Base-by-base conservation (phyloP, 2,113 vertebrate genomes). In the Dryoscopus gambensis region DNA sequence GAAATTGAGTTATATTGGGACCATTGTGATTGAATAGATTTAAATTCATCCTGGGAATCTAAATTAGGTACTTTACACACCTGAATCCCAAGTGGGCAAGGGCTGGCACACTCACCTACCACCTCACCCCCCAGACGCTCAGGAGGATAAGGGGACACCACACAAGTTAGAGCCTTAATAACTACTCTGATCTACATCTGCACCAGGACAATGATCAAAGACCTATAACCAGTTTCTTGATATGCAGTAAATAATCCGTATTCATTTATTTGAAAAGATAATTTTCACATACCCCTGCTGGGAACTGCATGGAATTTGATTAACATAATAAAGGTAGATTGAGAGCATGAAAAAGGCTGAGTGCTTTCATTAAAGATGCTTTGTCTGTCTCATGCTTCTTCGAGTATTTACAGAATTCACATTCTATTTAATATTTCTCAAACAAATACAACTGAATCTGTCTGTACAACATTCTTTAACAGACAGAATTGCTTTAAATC, bases 291-390 rank as follows among this genome's bases (percentile, higher is more conserved):
- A 65, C 1, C 23, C 79, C 76, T 82, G 68, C 60, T 88, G 88
- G 90, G 85, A 90, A 52, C 30, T 21, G 56, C 46, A 65, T 4
- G 5, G 76, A 93, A 96, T 90, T 84, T 92, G n/a, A 93, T 96
- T 93, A 95, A 68, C 83, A 93, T 90, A 96, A 93, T 81, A 96
- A 96, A 96, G 76, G 75, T 75, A 88, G 88, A 77, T 35, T 64
- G 37, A 74, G 76, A 71, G 47, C 76, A 90, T 37, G 53, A 64
- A 87, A 90, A 78, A 76, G 76, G 52, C 76, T 60, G 80, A 94
- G 60, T 31, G 76, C 40, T 81, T 90, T 93, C 69, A 90, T 71
- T 87, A 84, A 75, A 68, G 25, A 68, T 57, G 40, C 64, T 93
- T 87, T 75, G 76, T 78, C 89, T 89, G 64, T 49, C 44, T 84